phyloP scores from a whole-genome alignment of 2,888 invertebrate species.

The Drosophila percnosoma region DNA sequence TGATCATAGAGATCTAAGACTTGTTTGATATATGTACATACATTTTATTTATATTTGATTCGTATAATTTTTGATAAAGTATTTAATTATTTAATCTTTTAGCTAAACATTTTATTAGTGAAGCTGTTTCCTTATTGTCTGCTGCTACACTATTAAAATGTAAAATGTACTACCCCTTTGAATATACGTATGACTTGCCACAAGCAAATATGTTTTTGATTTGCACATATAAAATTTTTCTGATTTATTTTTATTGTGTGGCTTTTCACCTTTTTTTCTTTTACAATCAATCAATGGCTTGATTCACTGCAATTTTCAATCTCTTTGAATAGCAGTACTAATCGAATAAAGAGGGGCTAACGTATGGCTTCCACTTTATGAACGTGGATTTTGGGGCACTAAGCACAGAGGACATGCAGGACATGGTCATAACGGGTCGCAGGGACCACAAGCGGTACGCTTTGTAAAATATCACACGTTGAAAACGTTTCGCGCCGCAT shows the following conservation, averaged over 20 bases:
- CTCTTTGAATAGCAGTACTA: background rate
- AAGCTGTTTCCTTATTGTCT: background rate
- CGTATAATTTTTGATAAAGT: background rate
- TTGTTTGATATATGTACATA: background rate
- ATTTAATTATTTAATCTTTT: background rate
- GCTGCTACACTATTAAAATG: background rate
- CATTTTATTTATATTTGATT: too few relatives aligned
- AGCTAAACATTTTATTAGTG: background rate
- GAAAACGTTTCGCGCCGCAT: conserved; percentile 71
- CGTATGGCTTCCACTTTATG: background rate
- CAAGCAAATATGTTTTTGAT: background rate
- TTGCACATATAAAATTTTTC: background rate
- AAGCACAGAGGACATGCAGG: conserved; percentile 11
- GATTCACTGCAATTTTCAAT: background rate
- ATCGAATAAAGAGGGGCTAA: conserved; percentile 3
- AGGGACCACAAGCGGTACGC: conserved; percentile 10
- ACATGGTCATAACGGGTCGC: background rate
- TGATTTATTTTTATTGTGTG: background rate
- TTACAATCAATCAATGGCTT: background rate
- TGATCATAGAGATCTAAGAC: too few relatives aligned
- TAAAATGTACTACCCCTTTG: background rate
- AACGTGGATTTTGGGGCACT: conserved; percentile 23
- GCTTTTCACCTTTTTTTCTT: background rate
- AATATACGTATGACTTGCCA: background rate
- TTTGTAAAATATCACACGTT: conserved; percentile 68